Evolutionary conservation across 2,797 vertebrate species (phyloP).

Genomic region (Diplodus puntazzo): DNA sequence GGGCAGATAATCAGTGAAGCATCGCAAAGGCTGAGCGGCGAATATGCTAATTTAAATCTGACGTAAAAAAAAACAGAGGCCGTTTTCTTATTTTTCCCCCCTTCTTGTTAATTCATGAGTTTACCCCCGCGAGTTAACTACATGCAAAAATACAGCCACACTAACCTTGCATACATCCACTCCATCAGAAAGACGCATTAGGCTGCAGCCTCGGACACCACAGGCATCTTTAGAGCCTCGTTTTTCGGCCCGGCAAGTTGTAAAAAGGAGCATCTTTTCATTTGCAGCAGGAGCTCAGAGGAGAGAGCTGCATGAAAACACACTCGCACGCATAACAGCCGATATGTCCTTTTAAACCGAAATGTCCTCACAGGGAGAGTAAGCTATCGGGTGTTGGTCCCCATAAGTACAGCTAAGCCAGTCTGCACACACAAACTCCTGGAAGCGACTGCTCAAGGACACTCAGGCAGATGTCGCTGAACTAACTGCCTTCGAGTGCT

Average conservation of each 20-base stretch:
- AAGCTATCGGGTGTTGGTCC: slow-evolving; percentile 1
- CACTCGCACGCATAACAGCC: neutral
- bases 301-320: slow-evolving; percentile 4
- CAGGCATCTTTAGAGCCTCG: slow-evolving; percentile 43
- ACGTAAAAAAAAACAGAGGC: slow-evolving; percentile 31
- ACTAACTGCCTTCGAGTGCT: slow-evolving; percentile 10
- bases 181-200: slow-evolving; percentile 45
- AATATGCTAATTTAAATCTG: slow-evolving; percentile 61
- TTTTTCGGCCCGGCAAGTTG: slow-evolving; percentile 14
- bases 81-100: neutral
- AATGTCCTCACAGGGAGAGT: slow-evolving; percentile 4
- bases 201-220: slow-evolving; percentile 19
- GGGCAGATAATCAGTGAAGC: slow-evolving; percentile 66
- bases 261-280: slow-evolving; percentile 13
- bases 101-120: neutral
- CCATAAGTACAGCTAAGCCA: neutral
- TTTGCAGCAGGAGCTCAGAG: slow-evolving; percentile 21
- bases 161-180: slow-evolving; percentile 35
- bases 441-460: neutral
- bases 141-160: neutral
- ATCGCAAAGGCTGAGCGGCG: slow-evolving; percentile 54
- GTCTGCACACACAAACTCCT: slow-evolving; percentile 6
- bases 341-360: neutral
- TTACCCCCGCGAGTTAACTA: slow-evolving; percentile 27
- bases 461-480: neutral